phyloP scores from a whole-genome alignment of 2,797 vertebrate genomes.

The Pelobates cultripes region DNA sequence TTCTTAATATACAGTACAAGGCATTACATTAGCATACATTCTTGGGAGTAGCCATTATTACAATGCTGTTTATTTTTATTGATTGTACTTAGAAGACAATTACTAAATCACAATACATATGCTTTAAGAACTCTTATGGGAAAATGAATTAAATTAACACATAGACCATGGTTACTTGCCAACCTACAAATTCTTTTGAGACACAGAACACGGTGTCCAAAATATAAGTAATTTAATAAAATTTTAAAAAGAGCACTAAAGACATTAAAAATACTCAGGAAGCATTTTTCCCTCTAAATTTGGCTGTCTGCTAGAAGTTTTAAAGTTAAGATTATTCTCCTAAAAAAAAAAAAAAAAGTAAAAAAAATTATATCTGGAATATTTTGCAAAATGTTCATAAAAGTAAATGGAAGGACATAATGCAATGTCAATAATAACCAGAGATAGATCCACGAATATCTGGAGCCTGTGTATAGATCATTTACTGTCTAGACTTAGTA shows the following conservation, averaged over 20 bases:
- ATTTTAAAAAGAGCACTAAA: background rate
- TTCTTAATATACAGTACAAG: slow-evolving; percentile 21
- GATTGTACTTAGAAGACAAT: slow-evolving; percentile 40
- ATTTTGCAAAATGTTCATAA: slow-evolving; percentile 37
- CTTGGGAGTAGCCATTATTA: slow-evolving; percentile 7
- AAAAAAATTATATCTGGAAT: background rate
- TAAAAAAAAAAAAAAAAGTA: slow-evolving; percentile 7
- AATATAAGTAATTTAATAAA: background rate
- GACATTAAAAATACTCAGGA: background rate
- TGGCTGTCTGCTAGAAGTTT: slow-evolving; percentile 27
- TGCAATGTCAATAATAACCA: slow-evolving; percentile 43
- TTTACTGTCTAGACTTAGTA: slow-evolving; percentile 56
- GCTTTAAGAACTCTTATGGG: slow-evolving; percentile 28
- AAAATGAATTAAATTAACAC: slow-evolving; percentile 32
- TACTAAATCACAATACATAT: slow-evolving; percentile 23
- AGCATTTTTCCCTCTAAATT: slow-evolving; percentile 4
- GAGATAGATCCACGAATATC: slow-evolving; percentile 44
- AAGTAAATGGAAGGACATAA: slow-evolving; percentile 42
- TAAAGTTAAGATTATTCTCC: slow-evolving; percentile 33
- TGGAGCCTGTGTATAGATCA: slow-evolving; percentile 55
- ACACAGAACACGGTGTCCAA: slow-evolving; percentile 4
- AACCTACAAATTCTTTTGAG: slow-evolving; percentile 30
- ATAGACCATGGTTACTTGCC: slow-evolving; percentile 22
- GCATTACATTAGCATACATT: background rate
- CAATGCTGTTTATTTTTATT: slow-evolving; percentile 33